These are phyloP conservation scores for Muscicapa adusta DNA, from an alignment of 2,113 vertebrate genomes.

Conservation along the genomic window DNA sequence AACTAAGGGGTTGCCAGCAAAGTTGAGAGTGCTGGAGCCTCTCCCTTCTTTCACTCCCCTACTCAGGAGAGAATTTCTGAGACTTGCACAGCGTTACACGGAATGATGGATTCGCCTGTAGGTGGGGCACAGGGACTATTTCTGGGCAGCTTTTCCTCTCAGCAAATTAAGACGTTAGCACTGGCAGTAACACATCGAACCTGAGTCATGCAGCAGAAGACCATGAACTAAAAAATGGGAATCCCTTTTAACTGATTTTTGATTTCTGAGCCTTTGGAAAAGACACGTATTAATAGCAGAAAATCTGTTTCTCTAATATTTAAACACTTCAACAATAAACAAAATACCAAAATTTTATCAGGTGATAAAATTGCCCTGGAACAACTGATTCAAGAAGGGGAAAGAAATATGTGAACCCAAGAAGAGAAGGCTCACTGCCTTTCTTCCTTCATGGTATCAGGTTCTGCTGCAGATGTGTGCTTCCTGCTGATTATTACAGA, in stretches of 20 bases:
- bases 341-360: neutral
- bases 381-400: neutral
- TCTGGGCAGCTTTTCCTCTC: neutral
- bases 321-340: neutral
- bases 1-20: neutral
- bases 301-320: neutral
- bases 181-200: neutral
- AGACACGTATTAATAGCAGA: neutral
- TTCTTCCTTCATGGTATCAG: neutral
- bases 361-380: neutral
- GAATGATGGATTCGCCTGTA: neutral
- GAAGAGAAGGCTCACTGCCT: neutral
- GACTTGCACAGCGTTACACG: neutral
- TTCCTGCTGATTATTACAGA: neutral
- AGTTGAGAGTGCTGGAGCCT: neutral
- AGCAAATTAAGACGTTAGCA: neutral
- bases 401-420: neutral
- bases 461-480: neutral
- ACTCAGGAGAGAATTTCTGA: neutral
- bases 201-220: neutral
- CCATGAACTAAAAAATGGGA: neutral
- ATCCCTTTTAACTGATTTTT: neutral
- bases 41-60: neutral
- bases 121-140: neutral
- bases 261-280: neutral